These are phyloP conservation scores for Onychomys torridus DNA, from an alignment of 2,797 vertebrate species.

Conservation along the genomic window DNA sequence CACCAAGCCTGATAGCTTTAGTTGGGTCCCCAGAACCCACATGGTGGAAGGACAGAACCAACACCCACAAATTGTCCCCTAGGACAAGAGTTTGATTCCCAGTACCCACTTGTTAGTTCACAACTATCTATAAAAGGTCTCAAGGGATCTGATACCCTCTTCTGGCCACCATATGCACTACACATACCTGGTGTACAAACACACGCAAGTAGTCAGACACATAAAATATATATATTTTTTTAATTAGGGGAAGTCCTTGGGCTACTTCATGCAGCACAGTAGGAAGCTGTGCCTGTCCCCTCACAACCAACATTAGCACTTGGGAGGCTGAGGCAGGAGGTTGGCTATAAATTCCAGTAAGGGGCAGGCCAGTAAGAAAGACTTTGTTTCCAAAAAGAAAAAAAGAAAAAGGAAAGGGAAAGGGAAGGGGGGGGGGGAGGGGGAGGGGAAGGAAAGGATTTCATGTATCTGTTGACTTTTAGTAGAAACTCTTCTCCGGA, in stretches of 20 bases:
- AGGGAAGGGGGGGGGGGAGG: accelerated
- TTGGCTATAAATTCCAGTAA: background rate
- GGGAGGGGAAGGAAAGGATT: background rate
- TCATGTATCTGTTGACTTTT: background rate
- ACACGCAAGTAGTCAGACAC: too few species aligned
- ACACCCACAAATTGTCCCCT: background rate
- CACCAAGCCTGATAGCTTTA: background rate
- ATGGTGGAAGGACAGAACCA: background rate
- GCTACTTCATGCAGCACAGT: background rate
- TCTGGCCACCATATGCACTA: background rate
- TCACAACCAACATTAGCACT: background rate
- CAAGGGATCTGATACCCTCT: background rate
- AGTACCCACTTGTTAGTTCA: background rate
- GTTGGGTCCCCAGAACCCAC: background rate
- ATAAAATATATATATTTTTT: background rate
- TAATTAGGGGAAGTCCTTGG: background rate
- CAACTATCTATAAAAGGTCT: background rate
- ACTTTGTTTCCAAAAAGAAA: too few species aligned
- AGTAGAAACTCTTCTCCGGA: background rate
- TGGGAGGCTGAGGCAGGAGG: background rate
- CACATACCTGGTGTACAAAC: too few species aligned
- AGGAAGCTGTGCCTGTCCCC: background rate
- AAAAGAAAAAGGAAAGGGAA: too few species aligned
- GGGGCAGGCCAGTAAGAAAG: background rate
- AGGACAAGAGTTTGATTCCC: background rate